Percentiles rank a stretch among this genome's conserved stretches.
These are phyloP conservation scores for Nysson spinosus DNA, from an alignment of 2,888 invertebrate species.

Conservation along the genomic window DNA sequence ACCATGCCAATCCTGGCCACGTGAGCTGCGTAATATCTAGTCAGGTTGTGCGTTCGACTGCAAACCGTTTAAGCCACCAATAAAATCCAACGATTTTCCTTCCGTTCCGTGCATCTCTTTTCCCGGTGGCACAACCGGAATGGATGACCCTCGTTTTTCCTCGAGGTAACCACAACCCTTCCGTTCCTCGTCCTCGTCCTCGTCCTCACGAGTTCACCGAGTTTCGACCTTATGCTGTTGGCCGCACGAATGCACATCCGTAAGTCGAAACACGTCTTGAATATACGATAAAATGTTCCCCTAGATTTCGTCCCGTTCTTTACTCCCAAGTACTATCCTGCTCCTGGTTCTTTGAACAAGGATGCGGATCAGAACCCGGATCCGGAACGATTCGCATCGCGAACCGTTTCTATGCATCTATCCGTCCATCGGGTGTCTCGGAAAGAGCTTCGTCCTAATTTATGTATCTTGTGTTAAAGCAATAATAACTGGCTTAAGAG, in stretches of 20 bases:
- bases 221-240: constrained; percentile 25
- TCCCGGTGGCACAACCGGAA: constrained; percentile 26
- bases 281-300: constrained; percentile 75
- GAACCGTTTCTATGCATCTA: background rate
- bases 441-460: too few species aligned
- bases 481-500: too few species aligned
- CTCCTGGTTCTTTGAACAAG: background rate
- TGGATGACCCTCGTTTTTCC: constrained; percentile 5
- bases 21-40: constrained; percentile 52
- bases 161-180: constrained; percentile 4
- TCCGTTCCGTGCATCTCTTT: constrained; percentile 41
- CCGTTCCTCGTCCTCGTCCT: constrained; percentile 17
- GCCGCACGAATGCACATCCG: constrained; percentile 46
- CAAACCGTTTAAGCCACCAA: constrained; percentile 59
- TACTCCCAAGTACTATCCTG: background rate
- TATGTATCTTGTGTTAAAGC: too few species aligned
- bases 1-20: constrained; percentile 18
- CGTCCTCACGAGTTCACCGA: constrained; percentile 20
- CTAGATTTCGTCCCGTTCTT: constrained; percentile 59
- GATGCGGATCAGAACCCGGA: too few species aligned
- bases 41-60: constrained; percentile 57
- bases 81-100: constrained; percentile 61
- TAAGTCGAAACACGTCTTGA: constrained; percentile 73
- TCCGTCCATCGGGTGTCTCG: too few species aligned
- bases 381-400: too few species aligned